Conservation (phyloP, 2,797 vertebrate species). For the Lacerta bilineata region DNA sequence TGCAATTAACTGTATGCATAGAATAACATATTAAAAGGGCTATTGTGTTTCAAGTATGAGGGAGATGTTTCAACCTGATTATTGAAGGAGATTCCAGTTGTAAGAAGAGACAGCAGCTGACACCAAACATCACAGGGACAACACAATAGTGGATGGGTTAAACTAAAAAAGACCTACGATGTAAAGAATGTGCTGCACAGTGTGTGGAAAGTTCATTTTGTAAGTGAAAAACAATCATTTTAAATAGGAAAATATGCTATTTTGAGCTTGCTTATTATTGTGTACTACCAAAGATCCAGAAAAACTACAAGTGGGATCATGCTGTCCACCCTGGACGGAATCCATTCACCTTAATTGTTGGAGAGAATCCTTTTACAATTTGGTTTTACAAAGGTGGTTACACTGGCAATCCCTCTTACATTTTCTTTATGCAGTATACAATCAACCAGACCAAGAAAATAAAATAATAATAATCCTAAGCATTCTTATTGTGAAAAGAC, state of each 20-base stretch:
- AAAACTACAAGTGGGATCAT: neutral
- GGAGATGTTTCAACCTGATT: conserved; percentile 1
- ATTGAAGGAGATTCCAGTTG: neutral
- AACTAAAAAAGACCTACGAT: neutral
- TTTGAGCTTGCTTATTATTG: neutral
- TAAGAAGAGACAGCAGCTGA: neutral
- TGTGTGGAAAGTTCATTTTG: no score
- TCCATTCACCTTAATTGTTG: neutral
- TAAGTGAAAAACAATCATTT: neutral
- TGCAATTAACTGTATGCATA: conserved; percentile 2
- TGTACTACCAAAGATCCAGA: neutral
- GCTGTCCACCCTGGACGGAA: neutral
- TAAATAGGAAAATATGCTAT: neutral
- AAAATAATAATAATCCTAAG: neutral
- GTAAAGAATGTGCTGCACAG: no score
- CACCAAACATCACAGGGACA: neutral
- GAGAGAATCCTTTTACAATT: neutral
- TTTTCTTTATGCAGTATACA: neutral
- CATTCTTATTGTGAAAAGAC: neutral
- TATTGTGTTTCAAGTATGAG: neutral
- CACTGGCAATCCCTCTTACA: neutral
- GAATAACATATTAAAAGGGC: neutral
- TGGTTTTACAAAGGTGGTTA: neutral
- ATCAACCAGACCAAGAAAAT: neutral
- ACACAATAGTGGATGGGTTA: neutral